Evolutionary conservation across 2,888 invertebrate genomes (phyloP), one percentile per base, ranked within the genome.

Genomic region (Drosophila stalkeri): DNA sequence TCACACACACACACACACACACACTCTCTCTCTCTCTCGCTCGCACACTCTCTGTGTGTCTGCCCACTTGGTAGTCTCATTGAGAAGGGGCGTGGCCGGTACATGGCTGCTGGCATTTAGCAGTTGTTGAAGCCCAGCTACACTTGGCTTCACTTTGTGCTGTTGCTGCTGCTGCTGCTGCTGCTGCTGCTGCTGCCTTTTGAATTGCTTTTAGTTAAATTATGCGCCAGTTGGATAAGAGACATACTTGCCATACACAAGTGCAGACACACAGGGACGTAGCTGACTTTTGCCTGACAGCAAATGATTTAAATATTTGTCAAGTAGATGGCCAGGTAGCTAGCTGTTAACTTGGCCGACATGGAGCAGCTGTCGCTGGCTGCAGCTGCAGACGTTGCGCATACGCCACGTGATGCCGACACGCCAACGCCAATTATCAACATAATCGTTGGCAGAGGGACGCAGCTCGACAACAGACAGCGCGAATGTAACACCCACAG

Each of bases 291-390:
- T 44, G 55, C 51, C 65, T 66, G 79, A 71, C 63, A 64, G 78
- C 66, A 75, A 80, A 85, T 73, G 75, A 77, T 82, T 82, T 86
- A 86, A 82, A 83, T 82, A 86, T 86, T 82, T 82, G 77, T 62
- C 74, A 72, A 75, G 80, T 59, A 57, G 52, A 39, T 47, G 70
- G 60, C 55, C 59, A 49, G 64, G 71, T 64, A 39, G 39, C 43
- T 64, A 39, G 39, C 43, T 55, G 56, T 33, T 23, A 27, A 33
- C 43, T n/a, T 49, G 59, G 23, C 52, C 16, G 41, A 57, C 46
- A 66, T 57, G 16, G 33, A 54, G 51, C 46, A 61, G 59, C 14
- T 56, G 62, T 16, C n/a, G 55, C 35, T 41, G 27, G 7, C 23
- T 31, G 44, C 33, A 33, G 52, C 44, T 59, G 61, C 43, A 56